Percentiles rank a stretch among this genome's conserved stretches.
Conservation (phyloP, 2,113 vertebrate species). For the Lepus timidus region DNA sequence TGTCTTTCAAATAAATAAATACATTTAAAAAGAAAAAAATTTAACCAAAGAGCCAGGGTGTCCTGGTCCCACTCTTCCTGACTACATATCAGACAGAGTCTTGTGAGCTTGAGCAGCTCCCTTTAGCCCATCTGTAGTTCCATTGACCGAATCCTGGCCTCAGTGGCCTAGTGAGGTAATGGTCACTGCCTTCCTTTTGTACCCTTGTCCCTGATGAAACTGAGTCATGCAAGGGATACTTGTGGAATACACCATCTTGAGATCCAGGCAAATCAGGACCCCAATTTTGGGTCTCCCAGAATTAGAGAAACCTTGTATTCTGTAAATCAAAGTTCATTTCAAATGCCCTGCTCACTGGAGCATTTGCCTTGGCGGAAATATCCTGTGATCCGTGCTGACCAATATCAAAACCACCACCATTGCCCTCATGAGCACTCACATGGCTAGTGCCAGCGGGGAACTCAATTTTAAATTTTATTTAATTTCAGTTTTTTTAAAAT, state of each 20-base stretch:
- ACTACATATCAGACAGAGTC: too few relatives aligned
- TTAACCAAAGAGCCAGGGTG: too few relatives aligned
- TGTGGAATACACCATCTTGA: neutral
- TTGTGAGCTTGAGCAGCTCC: neutral
- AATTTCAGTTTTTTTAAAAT: slow-evolving; percentile 15
- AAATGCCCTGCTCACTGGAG: neutral
- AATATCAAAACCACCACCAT: neutral
- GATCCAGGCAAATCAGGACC: neutral
- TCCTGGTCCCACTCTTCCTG: too few relatives aligned
- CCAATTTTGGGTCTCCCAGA: neutral
- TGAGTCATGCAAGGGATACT: neutral
- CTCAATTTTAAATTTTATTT: neutral
- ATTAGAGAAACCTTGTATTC: neutral
- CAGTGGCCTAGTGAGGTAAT: neutral
- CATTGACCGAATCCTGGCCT: neutral
- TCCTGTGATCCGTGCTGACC: neutral
- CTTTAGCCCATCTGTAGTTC: neutral
- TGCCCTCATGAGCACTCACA: neutral
- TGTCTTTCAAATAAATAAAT: too few relatives aligned
- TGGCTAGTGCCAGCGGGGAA: neutral
- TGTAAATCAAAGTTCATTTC: neutral
- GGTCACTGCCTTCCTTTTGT: neutral
- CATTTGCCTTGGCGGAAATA: neutral
- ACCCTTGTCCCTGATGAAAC: neutral
- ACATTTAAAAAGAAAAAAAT: too few relatives aligned